Conservation (phyloP, 2,888 invertebrate genomes). For the Criorhina ranunculi region DNA sequence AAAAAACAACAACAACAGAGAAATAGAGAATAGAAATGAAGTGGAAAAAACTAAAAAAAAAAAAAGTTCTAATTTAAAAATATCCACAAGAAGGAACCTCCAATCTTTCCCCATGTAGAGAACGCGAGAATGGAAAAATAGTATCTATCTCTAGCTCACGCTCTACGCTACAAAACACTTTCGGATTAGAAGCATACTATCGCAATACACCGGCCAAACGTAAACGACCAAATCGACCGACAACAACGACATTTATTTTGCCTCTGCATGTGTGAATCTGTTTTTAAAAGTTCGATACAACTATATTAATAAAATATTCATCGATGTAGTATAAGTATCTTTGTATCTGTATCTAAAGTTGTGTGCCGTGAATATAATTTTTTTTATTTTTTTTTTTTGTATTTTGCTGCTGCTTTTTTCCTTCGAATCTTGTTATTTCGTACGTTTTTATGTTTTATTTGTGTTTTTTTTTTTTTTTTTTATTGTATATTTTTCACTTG, state of each 20-base stretch:
- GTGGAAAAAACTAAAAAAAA: constrained; percentile 30
- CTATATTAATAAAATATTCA: constrained; percentile 30
- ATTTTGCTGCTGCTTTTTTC: constrained; percentile 35
- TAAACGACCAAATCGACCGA: constrained; percentile 23
- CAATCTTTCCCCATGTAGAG: constrained; percentile 57
- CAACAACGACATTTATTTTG: constrained; percentile 12
- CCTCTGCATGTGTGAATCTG: constrained; percentile 59
- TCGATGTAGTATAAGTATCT: constrained; percentile 36
- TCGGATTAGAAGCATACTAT: constrained; percentile 69
- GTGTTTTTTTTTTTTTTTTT: constrained; percentile 37
- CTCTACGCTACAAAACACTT: constrained; percentile 46
- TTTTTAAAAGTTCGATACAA: constrained; percentile 57
- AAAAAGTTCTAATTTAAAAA: constrained; percentile 76
- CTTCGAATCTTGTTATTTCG: constrained; percentile 72
- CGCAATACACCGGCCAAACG: constrained; percentile 22
- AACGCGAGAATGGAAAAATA: constrained; percentile 66
- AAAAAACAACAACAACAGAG: constrained; percentile 29
- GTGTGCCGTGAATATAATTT: constrained; percentile 51
- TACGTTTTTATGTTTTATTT: constrained; percentile 59
- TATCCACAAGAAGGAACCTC: constrained; percentile 74
- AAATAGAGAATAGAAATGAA: constrained; percentile 43
- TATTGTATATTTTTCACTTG: constrained; percentile 75
- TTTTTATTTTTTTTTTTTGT: constrained; percentile 33
- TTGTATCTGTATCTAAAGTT: constrained; percentile 55
- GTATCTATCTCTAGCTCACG: constrained; percentile 54